phyloP scores from a whole-genome alignment of 2,797 vertebrate genomes.

The Rhadinocentrus ornatus region DNA sequence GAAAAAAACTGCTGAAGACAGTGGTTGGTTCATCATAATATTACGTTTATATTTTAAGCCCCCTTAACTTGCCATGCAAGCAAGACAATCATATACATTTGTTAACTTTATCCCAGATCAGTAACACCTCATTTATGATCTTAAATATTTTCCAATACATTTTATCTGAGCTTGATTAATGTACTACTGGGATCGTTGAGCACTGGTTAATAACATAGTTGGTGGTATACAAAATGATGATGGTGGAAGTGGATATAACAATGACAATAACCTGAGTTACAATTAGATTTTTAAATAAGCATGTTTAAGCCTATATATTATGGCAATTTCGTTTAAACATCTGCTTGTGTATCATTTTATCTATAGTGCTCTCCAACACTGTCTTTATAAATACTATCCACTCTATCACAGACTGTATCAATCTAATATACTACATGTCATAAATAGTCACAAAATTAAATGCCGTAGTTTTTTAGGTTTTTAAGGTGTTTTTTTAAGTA shows the following conservation, averaged over 20 bases:
- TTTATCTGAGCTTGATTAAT: neutral
- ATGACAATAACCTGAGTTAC: neutral
- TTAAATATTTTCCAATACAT: too few species aligned
- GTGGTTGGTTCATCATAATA: neutral
- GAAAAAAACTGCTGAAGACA: neutral
- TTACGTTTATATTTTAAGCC: neutral
- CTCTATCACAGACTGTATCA: too few species aligned
- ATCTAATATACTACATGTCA: neutral
- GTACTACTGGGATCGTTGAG: neutral
- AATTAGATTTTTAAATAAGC: neutral
- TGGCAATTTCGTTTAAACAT: neutral
- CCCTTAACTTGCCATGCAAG: slow-evolving; percentile 1
- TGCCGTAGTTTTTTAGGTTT: neutral
- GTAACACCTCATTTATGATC: too few species aligned
- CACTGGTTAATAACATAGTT: neutral
- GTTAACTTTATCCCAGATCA: too few species aligned
- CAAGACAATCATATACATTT: too few species aligned
- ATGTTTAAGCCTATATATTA: neutral
- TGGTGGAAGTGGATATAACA: neutral
- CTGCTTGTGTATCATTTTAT: too few species aligned
- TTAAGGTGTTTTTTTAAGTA: neutral
- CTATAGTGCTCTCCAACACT: neutral
- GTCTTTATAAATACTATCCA: neutral
- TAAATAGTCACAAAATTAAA: neutral
- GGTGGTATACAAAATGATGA: neutral